Evolutionary conservation across 1,140 invertebrate genomes (phyloP), one percentile per base, ranked within the genome.

Genomic region (Drosophila athabasca): DNA sequence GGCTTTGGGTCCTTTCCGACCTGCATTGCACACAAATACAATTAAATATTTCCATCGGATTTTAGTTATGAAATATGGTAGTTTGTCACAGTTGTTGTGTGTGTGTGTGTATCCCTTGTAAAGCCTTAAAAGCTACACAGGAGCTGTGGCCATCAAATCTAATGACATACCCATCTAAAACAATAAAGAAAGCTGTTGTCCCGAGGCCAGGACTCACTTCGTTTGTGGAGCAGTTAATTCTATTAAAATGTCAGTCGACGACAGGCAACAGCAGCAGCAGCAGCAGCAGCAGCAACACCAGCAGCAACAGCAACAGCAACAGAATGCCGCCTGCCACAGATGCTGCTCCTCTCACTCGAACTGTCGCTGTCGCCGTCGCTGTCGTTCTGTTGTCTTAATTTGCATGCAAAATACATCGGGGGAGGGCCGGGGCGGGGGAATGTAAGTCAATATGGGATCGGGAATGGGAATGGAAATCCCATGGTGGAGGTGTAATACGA

Each of bases 221-320:
- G 31, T 76, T 72, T 62, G 41, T 60, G 62, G 50, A 79, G 44
- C 73, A 62, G 82, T 87, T 87, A 81, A 77, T 72, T 77, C 82
- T 70, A 87, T 85, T 87, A 87, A 78, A 85, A 70, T 76, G 68
- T 62, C 78, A 77, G 73, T 61, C 61, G 65, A 31, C 65, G 46
- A 65, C 62, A 61, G 58, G 24, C 22, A 41, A 50, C 41, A 62
- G 41, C 3, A 55, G 24, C 24, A 24, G 35, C 31, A 35, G 11
- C 31, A 45, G 46, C 31, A 35, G 11, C 31, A 45, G 46, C n/a
- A n/a, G n/a, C n/a, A n/a, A n/a, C n/a, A n/a, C n/a, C n/a, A n/a
- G n/a, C n/a, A n/a, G n/a, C n/a, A n/a, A n/a, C n/a, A n/a, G n/a
- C 24, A 35, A 22, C 22, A 43, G 41, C 31, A 35, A 35, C 31